phyloP scores from a whole-genome alignment of 1,140 invertebrate genomes.

The Helicorthomorpha holstii region DNA sequence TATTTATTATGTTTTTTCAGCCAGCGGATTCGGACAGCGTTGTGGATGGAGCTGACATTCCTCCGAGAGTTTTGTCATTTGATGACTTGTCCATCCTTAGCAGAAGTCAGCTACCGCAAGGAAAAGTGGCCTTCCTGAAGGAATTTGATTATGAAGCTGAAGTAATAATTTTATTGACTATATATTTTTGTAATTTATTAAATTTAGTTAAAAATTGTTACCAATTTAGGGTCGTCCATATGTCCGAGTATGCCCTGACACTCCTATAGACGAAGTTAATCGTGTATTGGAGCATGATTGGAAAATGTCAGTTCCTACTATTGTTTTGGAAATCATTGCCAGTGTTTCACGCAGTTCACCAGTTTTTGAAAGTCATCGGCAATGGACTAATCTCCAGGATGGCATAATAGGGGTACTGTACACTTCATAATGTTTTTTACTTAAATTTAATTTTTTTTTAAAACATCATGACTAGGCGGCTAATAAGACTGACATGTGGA shows the following conservation, averaged over 20 bases:
- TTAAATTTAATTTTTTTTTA: not conserved
- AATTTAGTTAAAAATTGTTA: not conserved
- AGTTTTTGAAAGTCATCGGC: constrained; percentile 14
- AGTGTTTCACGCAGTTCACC: constrained; percentile 12
- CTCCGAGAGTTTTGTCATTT: not conserved
- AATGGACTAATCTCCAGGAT: constrained; percentile 16
- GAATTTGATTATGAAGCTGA: constrained; percentile 8
- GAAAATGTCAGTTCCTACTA: constrained; percentile 14
- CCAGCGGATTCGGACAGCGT: constrained; percentile 7
- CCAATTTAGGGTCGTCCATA: constrained; percentile 6
- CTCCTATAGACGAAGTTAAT: constrained; percentile 1
- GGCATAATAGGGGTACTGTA: constrained; percentile 18
- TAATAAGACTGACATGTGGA: constrained; percentile 29
- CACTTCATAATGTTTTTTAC: not conserved
- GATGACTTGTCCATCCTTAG: constrained; percentile 9
- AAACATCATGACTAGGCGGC: constrained; percentile 16
- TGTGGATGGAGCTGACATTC: not conserved
- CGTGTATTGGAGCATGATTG: constrained; percentile 4
- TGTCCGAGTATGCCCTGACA: constrained; percentile 1
- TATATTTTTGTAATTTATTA: not conserved
- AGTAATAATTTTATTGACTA: not conserved
- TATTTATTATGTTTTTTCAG: not conserved
- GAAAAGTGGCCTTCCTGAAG: constrained; percentile 4
- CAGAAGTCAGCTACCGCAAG: constrained; percentile 1
- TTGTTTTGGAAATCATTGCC: constrained; percentile 16